Base-by-base conservation (phyloP, 1,140 invertebrate genomes). In the Thaumatotibia leucotreta region DNA sequence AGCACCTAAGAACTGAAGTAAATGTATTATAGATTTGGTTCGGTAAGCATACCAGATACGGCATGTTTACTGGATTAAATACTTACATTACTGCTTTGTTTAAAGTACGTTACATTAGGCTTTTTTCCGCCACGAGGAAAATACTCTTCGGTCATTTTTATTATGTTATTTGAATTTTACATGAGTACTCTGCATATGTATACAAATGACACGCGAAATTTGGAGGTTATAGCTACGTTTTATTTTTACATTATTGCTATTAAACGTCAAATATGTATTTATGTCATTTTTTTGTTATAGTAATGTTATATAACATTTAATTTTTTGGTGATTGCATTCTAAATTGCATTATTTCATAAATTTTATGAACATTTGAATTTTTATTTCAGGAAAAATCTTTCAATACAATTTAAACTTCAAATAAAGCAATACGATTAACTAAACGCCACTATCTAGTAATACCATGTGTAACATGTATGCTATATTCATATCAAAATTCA, bases 61-160 rank as follows among this genome's bases (percentile, higher is more conserved):
- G 27, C 66, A 54, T 63, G 64, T 14, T 33, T 64, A 23, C 23
- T 54, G 58, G 64, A 39, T 50, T 23, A 58, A 29, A 67, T 65
- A 89, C 83, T 86, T 82, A 93, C 92, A 68, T 91, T 84, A 70
- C 80, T 83, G 69, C 82, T 87, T 75, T 88, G 86, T 63, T 85
- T 84, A 67, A 91, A 83, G 72, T 85, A 78, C 67, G 79, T 83
- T 24, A 77, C 70, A 9, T 81, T 88, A 35, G 87, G 85, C 68
- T 92, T 91, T 77, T 88, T 92, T n/a, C 92, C 91, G 24, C 92
- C 92, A 74, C 92, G 82, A 17, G 92, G 92, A 80, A 93, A 93
- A 70, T 89, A 91, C 75, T 91, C 86, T 65, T 92, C 90, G 10
- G 73, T 76, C 89, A 89, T 88, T 50, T 58, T 79, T 39, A 62